Evolutionary conservation across 2,888 invertebrate genomes (phyloP).

Genomic region (Loripinus fragilis): DNA sequence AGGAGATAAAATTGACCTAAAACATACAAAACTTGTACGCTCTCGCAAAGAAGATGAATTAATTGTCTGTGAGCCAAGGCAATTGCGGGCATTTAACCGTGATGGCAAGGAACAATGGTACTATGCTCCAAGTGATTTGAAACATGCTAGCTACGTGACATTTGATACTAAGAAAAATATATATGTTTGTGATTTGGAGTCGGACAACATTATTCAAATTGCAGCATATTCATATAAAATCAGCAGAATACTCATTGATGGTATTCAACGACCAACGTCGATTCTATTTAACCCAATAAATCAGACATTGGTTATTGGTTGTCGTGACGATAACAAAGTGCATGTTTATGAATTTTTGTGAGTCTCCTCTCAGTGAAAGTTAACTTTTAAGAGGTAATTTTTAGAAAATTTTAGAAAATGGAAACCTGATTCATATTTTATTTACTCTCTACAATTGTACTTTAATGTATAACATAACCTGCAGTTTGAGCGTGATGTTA

Average conservation of each 20-base stretch:
- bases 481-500: too few relatives aligned
- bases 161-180: constrained; percentile 1
- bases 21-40: neutral
- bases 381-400: too few relatives aligned
- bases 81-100: neutral
- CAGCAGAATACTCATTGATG: neutral
- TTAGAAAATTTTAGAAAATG: too few relatives aligned
- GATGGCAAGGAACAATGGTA: neutral
- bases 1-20: neutral
- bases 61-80: neutral
- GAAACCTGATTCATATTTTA: too few relatives aligned
- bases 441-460: too few relatives aligned
- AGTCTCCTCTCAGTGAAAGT: too few relatives aligned
- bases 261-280: neutral
- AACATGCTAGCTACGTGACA: neutral
- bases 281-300: neutral
- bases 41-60: neutral
- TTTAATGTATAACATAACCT: too few relatives aligned
- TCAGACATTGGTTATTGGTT: neutral
- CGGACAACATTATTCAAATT: neutral
- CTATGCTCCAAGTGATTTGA: neutral
- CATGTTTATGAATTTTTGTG: constrained; percentile 1
- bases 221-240: neutral
- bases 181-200: neutral
- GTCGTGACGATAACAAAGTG: neutral